Evolutionary conservation across 2,113 vertebrate genomes (phyloP), one percentile per base, ranked within the genome.

Genomic region (Illadopsis cleaveri): DNA sequence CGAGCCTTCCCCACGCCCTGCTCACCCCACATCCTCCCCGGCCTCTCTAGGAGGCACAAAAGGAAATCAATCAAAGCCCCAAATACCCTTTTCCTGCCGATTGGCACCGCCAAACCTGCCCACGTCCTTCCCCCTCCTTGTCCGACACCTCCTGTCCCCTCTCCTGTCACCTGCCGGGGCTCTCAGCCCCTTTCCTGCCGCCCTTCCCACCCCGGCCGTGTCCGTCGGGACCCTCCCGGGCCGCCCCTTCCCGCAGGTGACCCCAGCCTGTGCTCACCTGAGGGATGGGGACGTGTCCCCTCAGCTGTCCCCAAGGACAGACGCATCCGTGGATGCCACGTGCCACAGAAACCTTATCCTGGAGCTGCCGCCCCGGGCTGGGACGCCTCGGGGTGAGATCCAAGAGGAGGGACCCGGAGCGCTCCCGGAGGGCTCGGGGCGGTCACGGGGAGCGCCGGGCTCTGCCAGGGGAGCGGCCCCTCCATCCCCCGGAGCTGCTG

Each of bases 21-120:
- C 64, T 65, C 48, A 6, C 30, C 12, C 11, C 4, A 7, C 66
- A 8, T 15, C 75, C 58, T 44, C 22, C 44, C 58, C 40, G 22
- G 22, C 15, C 33, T 13, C 57, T 23, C 51, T 2, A 2, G 54
- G 80, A 77, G 64, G 77, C 86, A 89, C 62, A 0, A 0, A 40
- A 73, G n/a, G 37, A 42, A 70, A 65, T 56, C 21, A 37, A 16
- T 22, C 27, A 1, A 44, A 15, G 0, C 18, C 3, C 18, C 18
- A 48, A 24, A 53, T 35, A 6, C 9, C 58, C 38, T 61, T 71
- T 44, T 14, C 17, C 44, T 40, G 64, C 24, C 20, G 50, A 8
- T 3, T 0, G 6, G 56, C 75, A 15, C 28, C 14, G 50, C 61
- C 61, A 75, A 60, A 66, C 20, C 23, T 0, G 2, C 10, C 5